phyloP scores from a whole-genome alignment of 2,113 vertebrate species.

The Coptodon bakossiorum region DNA sequence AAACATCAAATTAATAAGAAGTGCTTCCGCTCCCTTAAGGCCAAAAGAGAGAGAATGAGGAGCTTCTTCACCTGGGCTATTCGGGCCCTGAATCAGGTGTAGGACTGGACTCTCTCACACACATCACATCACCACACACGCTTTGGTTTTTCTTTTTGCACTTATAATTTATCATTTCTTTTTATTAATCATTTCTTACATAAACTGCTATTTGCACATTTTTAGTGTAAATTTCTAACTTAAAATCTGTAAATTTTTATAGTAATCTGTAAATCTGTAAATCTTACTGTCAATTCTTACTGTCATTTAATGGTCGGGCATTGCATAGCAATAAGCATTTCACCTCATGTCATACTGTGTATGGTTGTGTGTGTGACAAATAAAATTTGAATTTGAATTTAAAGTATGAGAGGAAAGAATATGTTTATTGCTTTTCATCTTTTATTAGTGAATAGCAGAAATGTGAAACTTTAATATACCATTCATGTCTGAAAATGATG shows the following conservation, averaged over 20 bases:
- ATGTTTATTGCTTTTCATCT: neutral
- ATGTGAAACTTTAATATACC: neutral
- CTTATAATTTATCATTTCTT: neutral
- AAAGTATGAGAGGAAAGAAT: neutral
- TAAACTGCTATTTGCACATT: neutral
- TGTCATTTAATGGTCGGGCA: neutral
- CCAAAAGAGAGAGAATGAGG: neutral
- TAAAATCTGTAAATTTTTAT: neutral
- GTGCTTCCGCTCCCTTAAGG: neutral
- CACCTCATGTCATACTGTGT: neutral
- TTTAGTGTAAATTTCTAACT: neutral
- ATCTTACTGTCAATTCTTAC: neutral
- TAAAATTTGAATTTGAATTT: neutral
- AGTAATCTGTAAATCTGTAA: neutral
- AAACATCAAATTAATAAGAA: neutral
- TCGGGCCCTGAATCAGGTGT: neutral
- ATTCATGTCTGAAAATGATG: neutral
- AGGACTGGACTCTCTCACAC: neutral
- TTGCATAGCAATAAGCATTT: neutral
- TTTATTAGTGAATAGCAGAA: neutral
- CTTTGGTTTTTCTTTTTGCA: neutral
- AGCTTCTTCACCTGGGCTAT: neutral
- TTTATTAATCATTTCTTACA: fast-evolving
- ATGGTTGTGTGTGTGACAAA: neutral
- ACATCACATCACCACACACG: neutral